phyloP scores from a whole-genome alignment of 2,113 vertebrate species.

The Oncorhynchus gorbuscha region DNA sequence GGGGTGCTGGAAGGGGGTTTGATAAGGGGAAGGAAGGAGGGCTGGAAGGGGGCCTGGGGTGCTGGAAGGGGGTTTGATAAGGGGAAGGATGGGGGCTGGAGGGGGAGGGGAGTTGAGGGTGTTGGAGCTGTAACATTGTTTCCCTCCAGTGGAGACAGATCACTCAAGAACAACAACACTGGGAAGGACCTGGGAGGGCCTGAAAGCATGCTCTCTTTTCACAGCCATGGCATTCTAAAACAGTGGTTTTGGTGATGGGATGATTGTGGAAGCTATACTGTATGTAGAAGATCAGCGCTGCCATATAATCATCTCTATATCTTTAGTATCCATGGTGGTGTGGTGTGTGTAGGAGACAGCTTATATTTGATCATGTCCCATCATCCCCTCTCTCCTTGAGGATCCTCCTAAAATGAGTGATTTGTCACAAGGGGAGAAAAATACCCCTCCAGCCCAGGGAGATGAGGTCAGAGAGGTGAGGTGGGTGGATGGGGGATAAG shows the following conservation, averaged over 20 bases:
- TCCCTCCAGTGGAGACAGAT: too few relatives aligned
- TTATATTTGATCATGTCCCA: conserved; percentile 5
- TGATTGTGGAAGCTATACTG: too few relatives aligned
- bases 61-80: too few relatives aligned
- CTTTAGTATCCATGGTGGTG: background rate
- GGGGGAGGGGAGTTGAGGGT: background rate
- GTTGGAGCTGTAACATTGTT: conserved; percentile 7
- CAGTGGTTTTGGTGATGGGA: too few relatives aligned
- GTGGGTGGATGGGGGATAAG: background rate
- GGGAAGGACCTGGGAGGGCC: too few relatives aligned
- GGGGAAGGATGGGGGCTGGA: background rate
- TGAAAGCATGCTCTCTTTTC: too few relatives aligned
- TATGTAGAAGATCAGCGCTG: background rate
- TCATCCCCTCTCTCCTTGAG: conserved; percentile 9
- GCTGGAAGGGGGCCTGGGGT: too few relatives aligned
- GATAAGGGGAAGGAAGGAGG: too few relatives aligned
- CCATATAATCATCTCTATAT: too few relatives aligned
- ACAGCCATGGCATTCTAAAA: too few relatives aligned
- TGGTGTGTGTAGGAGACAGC: conserved; percentile 5
- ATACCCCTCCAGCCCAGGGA: conserved; percentile 19
- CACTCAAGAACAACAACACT: too few relatives aligned
- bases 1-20: conserved; percentile 1
- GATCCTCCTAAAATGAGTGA: conserved; percentile 11
- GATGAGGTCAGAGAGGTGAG: conserved; percentile 39
- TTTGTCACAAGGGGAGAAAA: conserved; percentile 29